Conservation (phyloP, 2,113 vertebrate species). For the Solea solea region DNA sequence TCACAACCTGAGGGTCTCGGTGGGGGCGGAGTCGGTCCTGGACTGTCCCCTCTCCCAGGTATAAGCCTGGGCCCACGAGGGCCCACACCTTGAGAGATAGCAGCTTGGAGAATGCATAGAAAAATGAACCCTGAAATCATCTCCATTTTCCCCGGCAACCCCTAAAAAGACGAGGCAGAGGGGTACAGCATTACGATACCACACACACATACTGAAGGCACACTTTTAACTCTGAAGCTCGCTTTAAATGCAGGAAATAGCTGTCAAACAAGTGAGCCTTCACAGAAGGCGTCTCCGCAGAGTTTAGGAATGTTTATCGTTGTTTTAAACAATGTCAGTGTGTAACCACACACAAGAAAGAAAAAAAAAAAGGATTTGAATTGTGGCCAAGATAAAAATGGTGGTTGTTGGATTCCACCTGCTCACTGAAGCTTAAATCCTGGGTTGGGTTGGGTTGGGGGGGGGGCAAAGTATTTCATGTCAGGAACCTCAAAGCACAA, state of each 20-base stretch:
- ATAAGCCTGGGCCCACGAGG: slow-evolving; percentile 60
- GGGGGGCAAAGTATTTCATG: neutral
- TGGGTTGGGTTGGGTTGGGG: accelerated
- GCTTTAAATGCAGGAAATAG: slow-evolving; percentile 56
- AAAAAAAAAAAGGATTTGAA: slow-evolving; percentile 10
- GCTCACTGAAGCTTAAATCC: slow-evolving; percentile 18
- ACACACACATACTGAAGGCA: neutral
- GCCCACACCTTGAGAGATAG: slow-evolving; percentile 4
- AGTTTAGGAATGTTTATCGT: slow-evolving; percentile 54
- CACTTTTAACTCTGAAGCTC: slow-evolving; percentile 8
- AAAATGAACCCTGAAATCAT: slow-evolving; percentile 54
- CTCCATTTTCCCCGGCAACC: slow-evolving; percentile 46
- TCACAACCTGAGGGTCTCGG: slow-evolving; percentile 45
- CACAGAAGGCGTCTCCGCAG: slow-evolving; percentile 48
- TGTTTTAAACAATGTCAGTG: slow-evolving; percentile 55
- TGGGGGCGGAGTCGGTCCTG: neutral
- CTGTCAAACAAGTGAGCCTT: slow-evolving; percentile 64
- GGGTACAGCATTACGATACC: neutral
- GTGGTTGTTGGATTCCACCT: slow-evolving; percentile 7
- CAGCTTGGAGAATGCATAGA: slow-evolving; percentile 55
- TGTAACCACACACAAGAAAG: slow-evolving; percentile 4
- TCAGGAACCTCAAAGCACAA: neutral
- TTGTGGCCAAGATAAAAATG: neutral
- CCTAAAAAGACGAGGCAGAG: slow-evolving; percentile 8
- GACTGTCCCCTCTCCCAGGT: slow-evolving; percentile 48